phyloP scores from a whole-genome alignment of 2,797 vertebrate species.

The Sparidentex hasta region DNA sequence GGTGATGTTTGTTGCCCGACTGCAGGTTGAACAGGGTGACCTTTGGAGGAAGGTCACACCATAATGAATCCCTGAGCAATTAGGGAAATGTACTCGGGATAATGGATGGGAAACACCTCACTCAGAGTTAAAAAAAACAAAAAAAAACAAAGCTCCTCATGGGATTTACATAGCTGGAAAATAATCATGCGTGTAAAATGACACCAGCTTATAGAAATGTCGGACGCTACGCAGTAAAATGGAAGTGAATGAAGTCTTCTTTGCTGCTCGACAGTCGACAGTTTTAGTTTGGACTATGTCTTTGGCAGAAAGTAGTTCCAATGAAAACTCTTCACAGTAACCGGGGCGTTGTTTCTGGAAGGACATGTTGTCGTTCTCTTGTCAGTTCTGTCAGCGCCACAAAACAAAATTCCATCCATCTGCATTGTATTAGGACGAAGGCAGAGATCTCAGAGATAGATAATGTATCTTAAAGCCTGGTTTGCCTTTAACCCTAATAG shows the following conservation, averaged over 20 bases:
- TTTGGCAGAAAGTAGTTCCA: background rate
- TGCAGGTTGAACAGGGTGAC: slow-evolving; percentile 3
- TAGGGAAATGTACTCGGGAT: background rate
- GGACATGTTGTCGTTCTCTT: slow-evolving; percentile 1
- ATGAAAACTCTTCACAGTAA: slow-evolving; percentile 4
- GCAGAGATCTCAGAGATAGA: background rate
- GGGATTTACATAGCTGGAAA: background rate
- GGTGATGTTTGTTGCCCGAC: background rate
- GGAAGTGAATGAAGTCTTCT: background rate
- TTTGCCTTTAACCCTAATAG: no score
- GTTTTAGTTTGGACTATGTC: background rate
- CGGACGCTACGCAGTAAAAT: background rate
- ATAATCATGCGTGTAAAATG: background rate
- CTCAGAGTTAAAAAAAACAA: background rate
- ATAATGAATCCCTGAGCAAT: background rate
- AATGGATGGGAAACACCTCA: background rate
- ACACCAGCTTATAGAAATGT: background rate
- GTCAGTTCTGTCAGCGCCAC: background rate
- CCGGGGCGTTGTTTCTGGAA: background rate
- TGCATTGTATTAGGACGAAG: background rate
- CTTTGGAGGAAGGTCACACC: background rate
- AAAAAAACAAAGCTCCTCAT: background rate
- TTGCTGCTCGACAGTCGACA: background rate
- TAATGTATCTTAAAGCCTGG: background rate
- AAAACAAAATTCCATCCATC: background rate